phyloP scores from a whole-genome alignment of 2,888 invertebrate species.

The Cistogaster globosa region DNA sequence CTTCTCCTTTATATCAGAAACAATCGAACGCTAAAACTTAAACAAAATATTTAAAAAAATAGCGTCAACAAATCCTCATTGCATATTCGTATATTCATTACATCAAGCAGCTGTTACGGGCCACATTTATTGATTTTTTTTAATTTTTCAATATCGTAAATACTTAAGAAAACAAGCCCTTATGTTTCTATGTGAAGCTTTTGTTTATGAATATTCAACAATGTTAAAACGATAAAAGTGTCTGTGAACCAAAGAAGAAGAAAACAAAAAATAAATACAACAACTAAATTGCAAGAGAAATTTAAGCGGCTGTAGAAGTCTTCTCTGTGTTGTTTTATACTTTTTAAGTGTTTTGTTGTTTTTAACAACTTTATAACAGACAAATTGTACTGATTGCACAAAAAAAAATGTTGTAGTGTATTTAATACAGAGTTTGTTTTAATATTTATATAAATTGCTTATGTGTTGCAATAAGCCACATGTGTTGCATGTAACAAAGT shows the following conservation, averaged over 20 bases:
- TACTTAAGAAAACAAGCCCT: constrained; percentile 30
- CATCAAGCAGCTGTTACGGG: constrained; percentile 62
- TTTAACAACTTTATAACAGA: constrained; percentile 53
- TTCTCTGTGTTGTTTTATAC: constrained; percentile 17
- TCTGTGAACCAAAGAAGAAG: constrained; percentile 72
- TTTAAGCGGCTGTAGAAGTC: constrained; percentile 33
- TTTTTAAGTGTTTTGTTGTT: constrained; percentile 49
- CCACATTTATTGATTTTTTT: constrained; percentile 77
- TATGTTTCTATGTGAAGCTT: constrained; percentile 44
- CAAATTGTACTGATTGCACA: constrained; percentile 54
- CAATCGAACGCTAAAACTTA: not conserved
- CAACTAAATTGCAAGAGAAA: constrained; percentile 12
- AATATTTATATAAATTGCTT: not conserved
- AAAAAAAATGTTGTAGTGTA: constrained; percentile 29
- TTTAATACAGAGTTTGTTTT: not conserved
- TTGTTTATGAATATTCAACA: constrained; percentile 81
- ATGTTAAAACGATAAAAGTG: constrained; percentile 79
- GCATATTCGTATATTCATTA: not conserved
- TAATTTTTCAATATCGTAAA: constrained; percentile 45
- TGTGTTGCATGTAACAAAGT: constrained; percentile 52
- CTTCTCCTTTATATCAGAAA: not conserved
- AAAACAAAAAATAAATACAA: constrained; percentile 21
- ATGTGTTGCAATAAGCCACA: constrained; percentile 42
- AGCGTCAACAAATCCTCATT: not conserved
- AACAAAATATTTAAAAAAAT: not conserved